Evolutionary conservation across 2,113 vertebrate genomes (phyloP).

Genomic region (Candoia aspera): DNA sequence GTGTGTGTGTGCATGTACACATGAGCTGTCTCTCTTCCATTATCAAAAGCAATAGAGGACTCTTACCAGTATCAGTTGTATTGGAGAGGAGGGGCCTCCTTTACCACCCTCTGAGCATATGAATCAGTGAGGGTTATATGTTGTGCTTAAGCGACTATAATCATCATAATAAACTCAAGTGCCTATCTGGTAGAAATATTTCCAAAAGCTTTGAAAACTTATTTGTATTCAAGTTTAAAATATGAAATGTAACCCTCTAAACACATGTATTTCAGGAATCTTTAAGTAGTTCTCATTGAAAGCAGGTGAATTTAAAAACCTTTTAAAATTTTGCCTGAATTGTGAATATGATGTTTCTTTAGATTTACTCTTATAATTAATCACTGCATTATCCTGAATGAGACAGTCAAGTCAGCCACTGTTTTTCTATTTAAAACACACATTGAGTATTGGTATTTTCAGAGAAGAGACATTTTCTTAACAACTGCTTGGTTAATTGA

Average conservation of each 20-base stretch:
- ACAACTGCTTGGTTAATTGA: neutral
- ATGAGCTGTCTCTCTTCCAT: neutral
- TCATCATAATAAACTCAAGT: neutral
- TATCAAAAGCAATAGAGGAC: constrained; percentile 17
- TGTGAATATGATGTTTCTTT: neutral
- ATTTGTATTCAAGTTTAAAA: neutral
- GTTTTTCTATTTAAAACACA: neutral
- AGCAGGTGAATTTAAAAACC: neutral
- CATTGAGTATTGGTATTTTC: neutral
- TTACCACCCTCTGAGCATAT: constrained; percentile 1
- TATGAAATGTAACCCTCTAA: too few species aligned
- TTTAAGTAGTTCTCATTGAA: neutral
- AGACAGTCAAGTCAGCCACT: neutral
- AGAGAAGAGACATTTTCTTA: neutral
- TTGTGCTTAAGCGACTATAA: neutral
- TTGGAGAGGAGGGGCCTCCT: constrained; percentile 25
- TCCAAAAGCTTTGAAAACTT: neutral
- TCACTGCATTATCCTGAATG: neutral
- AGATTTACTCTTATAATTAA: neutral
- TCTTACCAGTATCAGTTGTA: neutral
- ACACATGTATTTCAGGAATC: neutral
- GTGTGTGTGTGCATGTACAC: neutral
- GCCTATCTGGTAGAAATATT: neutral
- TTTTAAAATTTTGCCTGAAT: neutral
- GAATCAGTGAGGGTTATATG: neutral